Evolutionary conservation across 2,797 vertebrate species (phyloP), one percentile per base, ranked within the genome.

Genomic region (Rhodeus uyekii): DNA sequence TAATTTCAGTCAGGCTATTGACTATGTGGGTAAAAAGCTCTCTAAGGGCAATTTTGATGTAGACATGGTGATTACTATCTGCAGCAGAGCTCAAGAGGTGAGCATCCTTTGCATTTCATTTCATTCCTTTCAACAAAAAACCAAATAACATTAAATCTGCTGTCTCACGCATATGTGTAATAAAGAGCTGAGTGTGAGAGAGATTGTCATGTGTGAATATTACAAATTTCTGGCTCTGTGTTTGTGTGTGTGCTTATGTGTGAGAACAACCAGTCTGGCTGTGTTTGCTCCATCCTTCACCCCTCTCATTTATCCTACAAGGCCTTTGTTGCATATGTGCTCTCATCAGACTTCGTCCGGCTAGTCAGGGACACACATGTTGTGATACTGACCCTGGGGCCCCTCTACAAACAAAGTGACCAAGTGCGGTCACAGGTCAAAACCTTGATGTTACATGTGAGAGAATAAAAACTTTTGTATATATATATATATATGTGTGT

Each of bases 281-380:
- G 75, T 86, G 84, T 90, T 83, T 92, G 90, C 90, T 90, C 90
- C 92, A 92, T 93, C 92, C 92, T 93, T 94, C 93, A 93, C 91
- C 93, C 91, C 71, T 72, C 16, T 60, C 87, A 89, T 91, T 90
- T 89, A 91, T 91, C 92, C 92, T 90, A 88, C 93, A 92, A 90
- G 91, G 91, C 88, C 91, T 90, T 78, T 69, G 83, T 76, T 83
- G 14, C 80, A 65, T 73, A 78, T 42, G 48, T 79, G 69, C 72
- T 61, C 50, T 81, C 93, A 93, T 94, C 93, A 92, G 90, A 78
- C 38, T 44, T n/a, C 82, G 87, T 12, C 68, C 7, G 87, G 84
- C 89, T 50, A 90, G 90, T 92, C 92, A 94, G 92, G 93, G 93
- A 92, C 93, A 93, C 93, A 91, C 91, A 92, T 93, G 92, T 91